Evolutionary conservation across 2,113 vertebrate genomes (phyloP).

Genomic region (Vulpes ferrilata): DNA sequence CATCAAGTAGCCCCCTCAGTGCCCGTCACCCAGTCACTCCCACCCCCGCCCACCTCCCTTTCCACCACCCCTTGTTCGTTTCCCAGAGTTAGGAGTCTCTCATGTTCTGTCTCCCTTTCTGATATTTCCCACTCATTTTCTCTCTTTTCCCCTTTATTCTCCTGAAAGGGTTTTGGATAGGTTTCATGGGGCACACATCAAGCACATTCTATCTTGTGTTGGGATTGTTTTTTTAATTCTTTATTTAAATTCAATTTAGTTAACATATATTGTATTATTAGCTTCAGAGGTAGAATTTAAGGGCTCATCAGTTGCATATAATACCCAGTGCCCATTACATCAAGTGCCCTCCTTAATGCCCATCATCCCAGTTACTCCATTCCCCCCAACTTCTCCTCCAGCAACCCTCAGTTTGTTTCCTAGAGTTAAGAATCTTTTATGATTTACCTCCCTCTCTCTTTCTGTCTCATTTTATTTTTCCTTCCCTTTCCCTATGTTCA

Average conservation of each 20-base stretch:
- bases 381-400: background rate
- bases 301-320: background rate
- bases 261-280: background rate
- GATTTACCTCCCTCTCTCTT: background rate
- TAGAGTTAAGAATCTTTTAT: background rate
- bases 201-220: background rate
- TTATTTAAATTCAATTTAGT: background rate
- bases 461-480: background rate
- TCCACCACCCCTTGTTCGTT: too few species aligned
- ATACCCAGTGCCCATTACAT: background rate
- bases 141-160: background rate
- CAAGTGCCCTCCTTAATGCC: background rate
- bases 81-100: too few species aligned
- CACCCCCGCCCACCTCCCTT: too few species aligned
- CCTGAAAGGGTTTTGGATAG: background rate
- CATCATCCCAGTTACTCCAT: background rate
- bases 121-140: too few species aligned
- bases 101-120: too few species aligned
- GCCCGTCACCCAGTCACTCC: too few species aligned
- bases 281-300: background rate
- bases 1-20: too few species aligned
- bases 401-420: background rate
- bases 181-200: background rate
- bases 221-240: background rate
- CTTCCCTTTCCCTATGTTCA: background rate